A percentile compares a stretch with the other conserved stretches of the same genome.
Evolutionary conservation across 2,113 vertebrate genomes (phyloP).

Genomic region (Zapus hudsonius): DNA sequence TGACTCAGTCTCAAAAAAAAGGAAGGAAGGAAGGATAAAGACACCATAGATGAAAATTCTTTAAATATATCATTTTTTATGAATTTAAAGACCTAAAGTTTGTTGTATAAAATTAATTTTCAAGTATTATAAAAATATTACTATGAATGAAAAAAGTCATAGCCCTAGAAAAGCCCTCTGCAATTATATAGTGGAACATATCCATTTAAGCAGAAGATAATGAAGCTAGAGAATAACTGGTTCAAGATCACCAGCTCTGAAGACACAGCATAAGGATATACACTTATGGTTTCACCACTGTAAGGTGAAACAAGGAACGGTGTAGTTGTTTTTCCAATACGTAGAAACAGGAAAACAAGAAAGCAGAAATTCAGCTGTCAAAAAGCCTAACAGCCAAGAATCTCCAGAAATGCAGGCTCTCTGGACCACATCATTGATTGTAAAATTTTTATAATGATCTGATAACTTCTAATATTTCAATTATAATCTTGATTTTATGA

Average conservation of each 20-base stretch:
- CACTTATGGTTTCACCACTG: conserved; percentile 8
- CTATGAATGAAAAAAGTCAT: conserved; percentile 30
- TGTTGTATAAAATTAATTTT: background rate
- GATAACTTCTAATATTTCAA: conserved; percentile 36
- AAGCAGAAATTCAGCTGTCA: conserved; percentile 9
- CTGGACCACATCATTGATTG: background rate
- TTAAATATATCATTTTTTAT: too few relatives aligned
- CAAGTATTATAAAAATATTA: conserved; percentile 36
- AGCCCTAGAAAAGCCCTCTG: background rate
- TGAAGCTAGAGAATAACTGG: conserved; percentile 1
- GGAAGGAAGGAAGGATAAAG: too few relatives aligned
- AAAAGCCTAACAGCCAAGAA: conserved; percentile 16
- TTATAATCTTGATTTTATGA: conserved; percentile 19
- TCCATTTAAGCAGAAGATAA: too few relatives aligned
- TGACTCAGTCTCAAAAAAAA: too few relatives aligned
- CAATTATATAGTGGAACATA: background rate
- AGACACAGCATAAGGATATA: background rate
- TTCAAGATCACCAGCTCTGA: conserved; percentile 7
- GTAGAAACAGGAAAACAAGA: background rate
- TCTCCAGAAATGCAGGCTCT: background rate
- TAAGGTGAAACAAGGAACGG: background rate
- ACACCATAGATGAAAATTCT: too few relatives aligned
- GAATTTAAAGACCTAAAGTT: conserved; percentile 36
- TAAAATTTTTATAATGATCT: conserved; percentile 14
- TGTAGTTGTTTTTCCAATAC: background rate